These are phyloP conservation scores for Erethizon dorsatum DNA, from an alignment of 2,797 vertebrate species.

Conservation along the genomic window DNA sequence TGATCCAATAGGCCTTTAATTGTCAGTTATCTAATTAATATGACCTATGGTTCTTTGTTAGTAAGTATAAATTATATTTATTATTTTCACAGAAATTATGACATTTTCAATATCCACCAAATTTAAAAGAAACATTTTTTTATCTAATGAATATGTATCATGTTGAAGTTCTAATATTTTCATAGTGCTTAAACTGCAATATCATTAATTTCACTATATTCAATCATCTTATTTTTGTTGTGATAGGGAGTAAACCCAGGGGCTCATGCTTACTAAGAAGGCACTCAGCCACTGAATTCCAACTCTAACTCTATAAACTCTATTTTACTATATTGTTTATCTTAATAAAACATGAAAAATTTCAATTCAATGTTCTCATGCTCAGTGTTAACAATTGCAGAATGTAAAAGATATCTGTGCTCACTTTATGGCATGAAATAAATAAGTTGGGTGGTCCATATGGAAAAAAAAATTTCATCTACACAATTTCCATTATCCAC, in stretches of 20 bases:
- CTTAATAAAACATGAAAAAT: constrained; percentile 3
- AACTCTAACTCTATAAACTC: neutral
- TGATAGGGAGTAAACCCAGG: neutral
- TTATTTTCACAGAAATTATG: neutral
- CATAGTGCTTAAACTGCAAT: neutral
- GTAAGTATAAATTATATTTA: neutral
- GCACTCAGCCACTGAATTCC: neutral
- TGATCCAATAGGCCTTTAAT: neutral
- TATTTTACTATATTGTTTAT: neutral
- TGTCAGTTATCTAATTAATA: neutral
- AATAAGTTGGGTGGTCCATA: neutral
- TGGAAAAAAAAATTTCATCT: neutral
- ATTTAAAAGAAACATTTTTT: neutral
- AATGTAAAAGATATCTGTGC: neutral
- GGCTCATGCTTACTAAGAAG: neutral
- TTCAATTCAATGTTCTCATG: neutral
- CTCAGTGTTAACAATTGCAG: neutral
- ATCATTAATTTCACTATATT: neutral
- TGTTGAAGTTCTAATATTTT: neutral
- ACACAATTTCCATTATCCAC: neutral
- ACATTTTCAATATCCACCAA: neutral
- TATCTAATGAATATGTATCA: neutral
- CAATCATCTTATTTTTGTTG: neutral
- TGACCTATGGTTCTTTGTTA: neutral
- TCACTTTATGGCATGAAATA: neutral